A percentile compares a stretch with the other conserved stretches of the same genome.
Conservation (phyloP, 2,797 vertebrate genomes). For the Rousettus madagascariensis region DNA sequence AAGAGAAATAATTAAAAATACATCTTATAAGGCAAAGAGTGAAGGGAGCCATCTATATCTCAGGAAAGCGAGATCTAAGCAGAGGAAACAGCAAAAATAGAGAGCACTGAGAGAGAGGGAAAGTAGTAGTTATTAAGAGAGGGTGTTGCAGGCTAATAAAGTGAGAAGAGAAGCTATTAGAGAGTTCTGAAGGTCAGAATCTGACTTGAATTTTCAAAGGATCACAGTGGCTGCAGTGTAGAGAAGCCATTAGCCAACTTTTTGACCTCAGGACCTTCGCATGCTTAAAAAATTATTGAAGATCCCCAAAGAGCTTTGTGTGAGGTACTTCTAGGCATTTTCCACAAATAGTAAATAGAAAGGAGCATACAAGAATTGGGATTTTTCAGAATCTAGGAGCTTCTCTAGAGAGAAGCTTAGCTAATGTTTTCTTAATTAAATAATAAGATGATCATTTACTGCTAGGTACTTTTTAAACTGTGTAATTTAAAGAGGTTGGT, state of each 20-base stretch:
- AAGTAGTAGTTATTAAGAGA: not conserved
- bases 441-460: not conserved
- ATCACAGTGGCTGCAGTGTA: not conserved
- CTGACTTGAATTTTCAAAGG: not conserved
- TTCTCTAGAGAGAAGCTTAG: not conserved
- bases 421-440: conserved; percentile 40
- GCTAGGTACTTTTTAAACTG: not conserved
- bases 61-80: not conserved
- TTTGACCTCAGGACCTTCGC: not conserved
- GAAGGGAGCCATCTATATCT: not conserved
- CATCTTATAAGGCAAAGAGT: not conserved
- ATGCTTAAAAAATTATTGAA: conserved; percentile 11
- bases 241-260: not conserved
- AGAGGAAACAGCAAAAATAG: not conserved
- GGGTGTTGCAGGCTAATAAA: not conserved
- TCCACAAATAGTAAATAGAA: not conserved
- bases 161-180: not conserved
- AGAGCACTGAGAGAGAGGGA: not conserved
- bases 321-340: not conserved
- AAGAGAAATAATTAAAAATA: not conserved
- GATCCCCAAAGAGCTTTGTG: not conserved
- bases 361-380: not conserved
- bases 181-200: not conserved
- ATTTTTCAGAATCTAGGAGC: conserved; percentile 38
- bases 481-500: conserved; percentile 19